phyloP scores from a whole-genome alignment of 2,888 invertebrate genomes.

The Drosophila quinaria region DNA sequence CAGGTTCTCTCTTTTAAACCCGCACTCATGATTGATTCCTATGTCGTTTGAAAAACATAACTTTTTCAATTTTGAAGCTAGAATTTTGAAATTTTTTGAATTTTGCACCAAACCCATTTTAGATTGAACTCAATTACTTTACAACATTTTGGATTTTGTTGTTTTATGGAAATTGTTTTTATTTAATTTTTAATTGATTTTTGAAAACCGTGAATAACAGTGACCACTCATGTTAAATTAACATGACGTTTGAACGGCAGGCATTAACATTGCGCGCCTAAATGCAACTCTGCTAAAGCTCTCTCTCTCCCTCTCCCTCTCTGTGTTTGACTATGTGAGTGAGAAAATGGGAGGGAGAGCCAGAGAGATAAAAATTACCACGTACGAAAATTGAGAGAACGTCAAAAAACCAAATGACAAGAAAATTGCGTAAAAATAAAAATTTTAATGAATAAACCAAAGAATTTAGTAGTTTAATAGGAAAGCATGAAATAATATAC shows the following conservation, averaged over 20 bases:
- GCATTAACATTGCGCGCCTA: constrained; percentile 42
- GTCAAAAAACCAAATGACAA: constrained; percentile 28
- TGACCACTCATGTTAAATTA: constrained; percentile 29
- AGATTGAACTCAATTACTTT: no score
- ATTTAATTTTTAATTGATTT: no score
- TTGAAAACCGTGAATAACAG: no score
- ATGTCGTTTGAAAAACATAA: no score
- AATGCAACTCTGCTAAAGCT: constrained; percentile 71
- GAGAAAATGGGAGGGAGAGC: constrained; percentile 11
- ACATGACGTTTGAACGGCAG: constrained; percentile 17
- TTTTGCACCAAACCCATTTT: no score
- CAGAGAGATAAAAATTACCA: constrained; percentile 12
- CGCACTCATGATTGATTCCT: no score
- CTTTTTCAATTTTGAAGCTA: no score
- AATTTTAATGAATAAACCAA: constrained; percentile 29
- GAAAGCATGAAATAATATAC: neutral
- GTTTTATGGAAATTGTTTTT: no score
- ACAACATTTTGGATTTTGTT: no score
- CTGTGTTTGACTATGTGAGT: constrained; percentile 5
- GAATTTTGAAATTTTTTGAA: no score
- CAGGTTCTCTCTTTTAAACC: no score
- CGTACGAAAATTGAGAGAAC: constrained; percentile 31
- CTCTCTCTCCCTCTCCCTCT: no score
- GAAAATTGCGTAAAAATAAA: constrained; percentile 44
- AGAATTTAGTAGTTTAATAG: neutral